These are phyloP conservation scores for Chrysolina oricalcia DNA, from an alignment of 2,888 invertebrate species.

Conservation along the genomic window DNA sequence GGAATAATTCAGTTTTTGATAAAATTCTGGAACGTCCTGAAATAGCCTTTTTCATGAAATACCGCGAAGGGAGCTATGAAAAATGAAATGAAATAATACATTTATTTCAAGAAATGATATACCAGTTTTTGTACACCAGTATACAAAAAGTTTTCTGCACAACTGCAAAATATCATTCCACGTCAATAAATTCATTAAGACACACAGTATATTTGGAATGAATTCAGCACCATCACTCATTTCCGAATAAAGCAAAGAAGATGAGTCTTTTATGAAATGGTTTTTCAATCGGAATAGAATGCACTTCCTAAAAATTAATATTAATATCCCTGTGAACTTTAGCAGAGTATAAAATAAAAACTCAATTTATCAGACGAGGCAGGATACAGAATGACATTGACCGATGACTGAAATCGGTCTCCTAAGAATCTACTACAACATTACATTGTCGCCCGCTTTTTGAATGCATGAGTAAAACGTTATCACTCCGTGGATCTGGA, in stretches of 20 bases:
- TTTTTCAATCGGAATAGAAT: conserved; percentile 11
- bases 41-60: no score
- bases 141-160: no score
- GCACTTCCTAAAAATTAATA: conserved; percentile 34
- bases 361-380: conserved; percentile 40
- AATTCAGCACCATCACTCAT: not conserved
- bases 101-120: no score
- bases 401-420: conserved; percentile 37
- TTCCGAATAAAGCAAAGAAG: not conserved
- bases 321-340: conserved; percentile 37
- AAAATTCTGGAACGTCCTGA: no score
- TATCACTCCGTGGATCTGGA: conserved; percentile 13
- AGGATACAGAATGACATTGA: conserved; percentile 43
- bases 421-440: conserved; percentile 26
- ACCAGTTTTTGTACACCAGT: no score
- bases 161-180: not conserved
- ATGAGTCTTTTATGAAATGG: not conserved
- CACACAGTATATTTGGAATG: not conserved
- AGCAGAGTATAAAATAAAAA: conserved; percentile 33
- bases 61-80: no score
- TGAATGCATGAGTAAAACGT: conserved; percentile 32
- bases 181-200: not conserved
- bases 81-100: no score
- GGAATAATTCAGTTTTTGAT: no score
- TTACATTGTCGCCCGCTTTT: conserved; percentile 34